Percentiles rank a stretch among this genome's conserved stretches.
phyloP scores from a whole-genome alignment of 2,888 invertebrate species.

The Onchidella celtica region DNA sequence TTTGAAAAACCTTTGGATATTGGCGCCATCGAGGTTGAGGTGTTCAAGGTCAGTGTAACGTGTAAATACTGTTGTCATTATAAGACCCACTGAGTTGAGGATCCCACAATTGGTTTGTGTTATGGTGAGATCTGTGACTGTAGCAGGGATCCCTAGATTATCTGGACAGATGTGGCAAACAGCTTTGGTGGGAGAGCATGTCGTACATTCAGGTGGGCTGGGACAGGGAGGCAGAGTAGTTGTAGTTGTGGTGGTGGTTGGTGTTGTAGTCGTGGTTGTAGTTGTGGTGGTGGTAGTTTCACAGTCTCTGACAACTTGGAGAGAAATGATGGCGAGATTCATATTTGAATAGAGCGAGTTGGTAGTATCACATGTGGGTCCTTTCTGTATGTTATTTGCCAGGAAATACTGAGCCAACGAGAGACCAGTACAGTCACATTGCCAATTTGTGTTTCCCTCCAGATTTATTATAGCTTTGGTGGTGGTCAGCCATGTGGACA shows the following conservation, averaged over 20 bases:
- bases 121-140: constrained; percentile 9
- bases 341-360: constrained; percentile 50
- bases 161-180: constrained; percentile 10
- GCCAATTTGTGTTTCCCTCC: constrained; percentile 52
- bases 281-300: constrained; percentile 53
- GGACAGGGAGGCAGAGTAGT: background rate
- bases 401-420: constrained; percentile 57
- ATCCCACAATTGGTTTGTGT: background rate
- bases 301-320: constrained; percentile 54
- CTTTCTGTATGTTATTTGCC: background rate
- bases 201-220: background rate
- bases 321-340: constrained; percentile 46
- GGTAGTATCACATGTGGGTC: constrained; percentile 57
- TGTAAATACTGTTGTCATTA: background rate
- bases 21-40: background rate
- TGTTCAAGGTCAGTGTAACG: background rate
- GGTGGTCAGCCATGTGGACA: constrained; percentile 51
- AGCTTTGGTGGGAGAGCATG: background rate
- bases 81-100: background rate
- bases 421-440: constrained; percentile 63
- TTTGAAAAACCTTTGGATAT: background rate
- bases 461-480: constrained; percentile 2
- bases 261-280: constrained; percentile 27
- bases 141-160: background rate
- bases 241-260: background rate